Base-by-base conservation (phyloP, 2,888 invertebrate genomes). In the Lacanobia wlatinum region DNA sequence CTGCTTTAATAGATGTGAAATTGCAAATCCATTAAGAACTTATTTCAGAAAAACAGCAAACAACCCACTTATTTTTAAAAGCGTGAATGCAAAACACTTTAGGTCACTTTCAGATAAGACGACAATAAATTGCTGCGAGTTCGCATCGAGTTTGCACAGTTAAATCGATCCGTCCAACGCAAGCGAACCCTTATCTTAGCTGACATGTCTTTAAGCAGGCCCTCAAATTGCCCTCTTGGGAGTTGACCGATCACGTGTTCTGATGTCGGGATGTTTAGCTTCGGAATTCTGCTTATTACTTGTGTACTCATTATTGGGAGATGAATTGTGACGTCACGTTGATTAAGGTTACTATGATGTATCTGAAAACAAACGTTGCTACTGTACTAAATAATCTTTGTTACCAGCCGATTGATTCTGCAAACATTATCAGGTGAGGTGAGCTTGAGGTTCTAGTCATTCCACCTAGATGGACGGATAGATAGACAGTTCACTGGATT, bases 131-230 rank as follows among this genome's bases (percentile, higher is more conserved):
- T 59, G 34, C 43, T 28, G 68, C 74, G 78, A 86, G 73, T 80
- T 78, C 40, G 23, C 73, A 67, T 74, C 80, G 71, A 84, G 80
- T 83, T 80, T 73, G 66, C 69, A 84, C 88, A 89, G 85, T 87
- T 83, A 59, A 76, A 87, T 82, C 85, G 85, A 89, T 89, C 87
- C 87, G 87, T 86, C 87, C 79, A 86, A 88, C 85, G 87, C 87
- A 84, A 85, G 79, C 87, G 87, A 87, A 93, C 93, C 92, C 93
- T 93, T 91, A 91, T 93, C 93, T 88, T 85, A 72, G 77, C 80
- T 91, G 92, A 92, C 93, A 90, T 89, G 90, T 92, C 90, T 87
- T 89, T 91, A 91, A 92, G 91, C 90, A 89, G 88, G 72, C 85
- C 66, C 85, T 87, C 86, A 88, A 93, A 91, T 92, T 90, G 92